Evolutionary conservation across 2,797 vertebrate genomes (phyloP).

Genomic region (Pantherophis vulpinus): DNA sequence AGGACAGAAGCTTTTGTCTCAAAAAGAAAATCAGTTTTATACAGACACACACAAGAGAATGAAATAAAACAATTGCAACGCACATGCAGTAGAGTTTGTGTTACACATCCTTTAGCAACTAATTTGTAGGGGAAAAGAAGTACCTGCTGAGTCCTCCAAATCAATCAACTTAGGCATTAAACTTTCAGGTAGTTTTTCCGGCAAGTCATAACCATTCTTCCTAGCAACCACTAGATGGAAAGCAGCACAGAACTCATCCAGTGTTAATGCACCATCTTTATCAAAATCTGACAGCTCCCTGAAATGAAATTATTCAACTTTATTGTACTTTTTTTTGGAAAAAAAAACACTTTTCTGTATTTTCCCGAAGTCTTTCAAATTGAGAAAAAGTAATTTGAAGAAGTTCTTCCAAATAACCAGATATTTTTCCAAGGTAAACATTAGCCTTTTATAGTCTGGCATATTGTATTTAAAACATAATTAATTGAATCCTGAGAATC

Average conservation of each 20-base stretch:
- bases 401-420: background rate
- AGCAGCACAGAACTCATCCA: conserved; percentile 98
- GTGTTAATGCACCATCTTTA: conserved; percentile 95
- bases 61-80: background rate
- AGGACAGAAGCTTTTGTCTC: background rate
- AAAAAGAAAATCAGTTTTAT: background rate
- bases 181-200: conserved; percentile 97
- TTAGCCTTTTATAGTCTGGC: background rate
- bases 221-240: conserved; percentile 98
- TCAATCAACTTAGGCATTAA: conserved; percentile 99
- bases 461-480: background rate
- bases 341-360: background rate
- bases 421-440: background rate
- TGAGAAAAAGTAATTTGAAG: background rate
- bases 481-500: background rate
- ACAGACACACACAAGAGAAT: background rate
- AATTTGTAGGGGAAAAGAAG: background rate
- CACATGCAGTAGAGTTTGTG: background rate
- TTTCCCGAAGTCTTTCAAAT: background rate
- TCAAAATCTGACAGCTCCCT: conserved; percentile 99
- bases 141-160: conserved; percentile 95
- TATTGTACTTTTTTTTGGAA: background rate
- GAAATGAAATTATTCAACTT: conserved; percentile 49
- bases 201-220: conserved; percentile 98
- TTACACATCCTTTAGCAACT: background rate